Evolutionary conservation across 2,113 vertebrate genomes (phyloP).

Genomic region (Laticauda laticaudata): DNA sequence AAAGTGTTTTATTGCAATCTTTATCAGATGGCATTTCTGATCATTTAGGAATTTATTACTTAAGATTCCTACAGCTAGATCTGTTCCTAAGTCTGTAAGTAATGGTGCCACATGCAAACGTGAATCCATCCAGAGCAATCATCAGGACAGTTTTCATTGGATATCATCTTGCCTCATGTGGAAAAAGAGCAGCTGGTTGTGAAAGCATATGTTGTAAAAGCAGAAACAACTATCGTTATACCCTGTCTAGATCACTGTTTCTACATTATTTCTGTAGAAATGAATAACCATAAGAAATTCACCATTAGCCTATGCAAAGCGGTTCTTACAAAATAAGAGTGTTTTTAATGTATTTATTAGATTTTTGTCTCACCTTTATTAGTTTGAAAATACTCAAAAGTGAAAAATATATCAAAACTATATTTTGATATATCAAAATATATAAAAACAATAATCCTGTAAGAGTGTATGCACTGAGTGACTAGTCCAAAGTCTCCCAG

Average conservation of each 20-base stretch:
- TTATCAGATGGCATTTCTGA: too few species aligned
- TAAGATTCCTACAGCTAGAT: not conserved
- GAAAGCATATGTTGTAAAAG: not conserved
- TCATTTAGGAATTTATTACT: too few species aligned
- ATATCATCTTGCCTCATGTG: not conserved
- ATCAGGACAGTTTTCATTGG: not conserved
- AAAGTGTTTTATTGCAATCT: too few species aligned
- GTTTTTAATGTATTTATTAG: not conserved
- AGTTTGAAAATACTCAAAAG: too few species aligned
- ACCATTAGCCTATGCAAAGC: not conserved
- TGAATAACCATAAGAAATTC: not conserved
- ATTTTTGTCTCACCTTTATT: too few species aligned
- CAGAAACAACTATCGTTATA: not conserved
- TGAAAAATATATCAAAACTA: too few species aligned
- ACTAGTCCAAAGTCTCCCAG: not conserved
- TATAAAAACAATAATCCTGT: too few species aligned
- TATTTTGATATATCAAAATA: too few species aligned
- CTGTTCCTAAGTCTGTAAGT: not conserved
- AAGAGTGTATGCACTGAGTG: too few species aligned
- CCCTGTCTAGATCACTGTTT: not conserved
- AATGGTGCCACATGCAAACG: not conserved
- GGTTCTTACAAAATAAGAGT: not conserved
- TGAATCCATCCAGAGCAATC: not conserved
- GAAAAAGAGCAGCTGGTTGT: not conserved
- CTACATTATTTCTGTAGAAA: not conserved